Evolutionary conservation across 2,888 invertebrate genomes (phyloP), one percentile per base, ranked within the genome.

Genomic region (Gymnocheta viridis): DNA sequence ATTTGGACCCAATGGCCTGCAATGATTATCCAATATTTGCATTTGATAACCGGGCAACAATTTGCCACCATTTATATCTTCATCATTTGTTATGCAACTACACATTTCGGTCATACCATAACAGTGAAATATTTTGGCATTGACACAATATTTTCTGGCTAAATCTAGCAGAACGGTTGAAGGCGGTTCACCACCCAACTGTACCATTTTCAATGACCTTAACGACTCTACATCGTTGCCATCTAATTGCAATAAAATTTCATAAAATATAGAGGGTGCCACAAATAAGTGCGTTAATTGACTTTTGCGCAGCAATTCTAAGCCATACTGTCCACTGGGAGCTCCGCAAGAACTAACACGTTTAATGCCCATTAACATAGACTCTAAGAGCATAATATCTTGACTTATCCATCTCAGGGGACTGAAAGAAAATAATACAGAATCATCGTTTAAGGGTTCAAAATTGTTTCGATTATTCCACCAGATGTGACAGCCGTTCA

Each of bases 391-490:
- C 19, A 86, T 24, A n/a, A 41, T 58, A n/a, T 80, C 67, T 70
- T 87, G 86, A 17, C 85, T 86, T 3, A 87, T 85, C 86, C 86
- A 87, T n/a, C 87, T 66, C 7, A 86, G 54, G 4, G 83, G 85
- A 66, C 86, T 86, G 1, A 86, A 82, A 6, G 86, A 85, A n/a
- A 86, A 86, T 1, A 87, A 29, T 32, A 56, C 70, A 7, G 67
- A 73, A 2, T 78, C 70, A 0, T 64, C 27, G 2, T 32, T 38
- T 12, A 85, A 49, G 12, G 79, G 49, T 5, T 51, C 77, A 35
- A 67, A 73, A 14, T 64, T 22, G 4, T 24, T 35, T n/a, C 56
- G 47, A 22, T 82, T 72, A 29, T 73, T 56, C 85, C 85, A 87
- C 82, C 79, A 87, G 7, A 67, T 85, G 4, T 77, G 17, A 0